These are phyloP conservation scores for Papilio machaon DNA, from an alignment of 1,140 invertebrate genomes.

Conservation along the genomic window DNA sequence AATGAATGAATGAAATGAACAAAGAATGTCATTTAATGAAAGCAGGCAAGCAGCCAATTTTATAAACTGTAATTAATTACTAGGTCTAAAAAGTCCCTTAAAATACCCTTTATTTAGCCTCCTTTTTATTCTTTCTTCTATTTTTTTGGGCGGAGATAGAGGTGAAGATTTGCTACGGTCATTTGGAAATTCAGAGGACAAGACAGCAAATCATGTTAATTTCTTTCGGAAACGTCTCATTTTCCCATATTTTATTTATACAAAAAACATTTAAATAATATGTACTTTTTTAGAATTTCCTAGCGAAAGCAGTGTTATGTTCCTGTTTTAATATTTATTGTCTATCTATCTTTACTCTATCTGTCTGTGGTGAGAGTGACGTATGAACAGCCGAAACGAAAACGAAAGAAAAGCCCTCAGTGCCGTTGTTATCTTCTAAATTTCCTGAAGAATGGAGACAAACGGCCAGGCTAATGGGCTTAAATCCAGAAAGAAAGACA, in stretches of 20 bases:
- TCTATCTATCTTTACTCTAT: slow-evolving; percentile 52
- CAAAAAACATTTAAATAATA: too few relatives aligned
- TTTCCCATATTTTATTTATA: too few relatives aligned
- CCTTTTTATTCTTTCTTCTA: background rate
- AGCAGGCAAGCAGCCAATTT: background rate
- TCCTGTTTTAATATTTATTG: background rate
- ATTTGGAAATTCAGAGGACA: too few relatives aligned
- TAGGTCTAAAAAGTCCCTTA: background rate
- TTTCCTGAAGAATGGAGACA: slow-evolving; percentile 81
- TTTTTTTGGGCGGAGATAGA: background rate
- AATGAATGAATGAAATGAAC: background rate
- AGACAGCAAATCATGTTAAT: background rate
- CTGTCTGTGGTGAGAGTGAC: slow-evolving; percentile 73
- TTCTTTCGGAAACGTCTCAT: too few relatives aligned
- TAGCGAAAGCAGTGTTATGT: too few relatives aligned
- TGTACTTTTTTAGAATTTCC: too few relatives aligned
- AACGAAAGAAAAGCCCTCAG: slow-evolving; percentile 81
- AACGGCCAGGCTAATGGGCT: slow-evolving; percentile 83
- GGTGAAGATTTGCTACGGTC: background rate
- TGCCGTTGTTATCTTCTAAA: slow-evolving; percentile 82
- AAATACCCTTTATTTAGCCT: background rate
- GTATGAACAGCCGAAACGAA: slow-evolving; percentile 81
- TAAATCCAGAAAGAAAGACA: slow-evolving; percentile 85
- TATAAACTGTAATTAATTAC: background rate
- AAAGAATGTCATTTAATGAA: background rate